phyloP scores from a whole-genome alignment of 2,888 invertebrate genomes.

The Cephus nigrinus region DNA sequence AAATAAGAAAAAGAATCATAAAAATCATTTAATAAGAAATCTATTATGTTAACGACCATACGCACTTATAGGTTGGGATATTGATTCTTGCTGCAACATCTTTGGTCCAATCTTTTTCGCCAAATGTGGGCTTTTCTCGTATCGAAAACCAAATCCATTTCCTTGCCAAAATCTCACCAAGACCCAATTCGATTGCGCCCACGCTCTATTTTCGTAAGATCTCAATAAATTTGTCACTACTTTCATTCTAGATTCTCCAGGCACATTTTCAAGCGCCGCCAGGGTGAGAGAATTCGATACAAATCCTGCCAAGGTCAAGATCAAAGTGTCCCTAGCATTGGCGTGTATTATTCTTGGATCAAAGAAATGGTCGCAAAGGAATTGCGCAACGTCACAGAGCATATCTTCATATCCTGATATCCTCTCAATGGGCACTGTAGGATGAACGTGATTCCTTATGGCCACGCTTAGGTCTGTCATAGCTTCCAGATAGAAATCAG shows the following conservation, averaged over 20 bases:
- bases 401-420: slow-evolving; percentile 72
- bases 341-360: slow-evolving; percentile 80
- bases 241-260: slow-evolving; percentile 71
- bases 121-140: slow-evolving; percentile 69
- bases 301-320: slow-evolving; percentile 82
- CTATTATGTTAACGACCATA: slow-evolving; percentile 7
- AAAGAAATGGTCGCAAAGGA: slow-evolving; percentile 80
- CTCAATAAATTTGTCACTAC: slow-evolving; percentile 78
- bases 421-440: slow-evolving; percentile 71
- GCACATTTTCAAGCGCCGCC: slow-evolving; percentile 77
- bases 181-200: slow-evolving; percentile 90
- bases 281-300: slow-evolving; percentile 80
- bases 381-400: slow-evolving; percentile 75
- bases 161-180: slow-evolving; percentile 87
- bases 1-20: slow-evolving; percentile 28
- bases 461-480: slow-evolving; percentile 75
- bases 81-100: slow-evolving; percentile 66
- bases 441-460: slow-evolving; percentile 74
- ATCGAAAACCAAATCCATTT: slow-evolving; percentile 82
- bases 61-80: slow-evolving; percentile 63
- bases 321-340: slow-evolving; percentile 80
- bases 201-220: slow-evolving; percentile 84
- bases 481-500: slow-evolving; percentile 79
- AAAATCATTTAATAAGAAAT: slow-evolving; percentile 3
- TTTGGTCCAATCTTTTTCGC: slow-evolving; percentile 65